Conservation (phyloP, 1,140 invertebrate genomes). For the silkworm (Bombyx mori) region DNA sequence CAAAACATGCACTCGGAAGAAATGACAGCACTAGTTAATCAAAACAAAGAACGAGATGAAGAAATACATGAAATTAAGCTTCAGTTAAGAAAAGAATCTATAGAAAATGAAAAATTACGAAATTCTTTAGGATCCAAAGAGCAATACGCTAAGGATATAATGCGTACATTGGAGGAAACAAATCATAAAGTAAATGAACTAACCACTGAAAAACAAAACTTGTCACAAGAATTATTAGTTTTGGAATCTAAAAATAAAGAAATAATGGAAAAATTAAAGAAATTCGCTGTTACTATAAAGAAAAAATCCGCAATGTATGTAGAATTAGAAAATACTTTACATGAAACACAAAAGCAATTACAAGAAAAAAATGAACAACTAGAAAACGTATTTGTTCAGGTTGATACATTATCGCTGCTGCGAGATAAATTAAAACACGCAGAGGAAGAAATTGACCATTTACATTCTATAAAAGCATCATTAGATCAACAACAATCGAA, state of each 20-base stretch:
- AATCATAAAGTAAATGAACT: constrained; percentile 35
- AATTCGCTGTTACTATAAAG: constrained; percentile 81
- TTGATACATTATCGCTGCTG: constrained; percentile 41
- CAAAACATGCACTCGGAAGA: constrained; percentile 55
- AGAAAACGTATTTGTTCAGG: constrained; percentile 43
- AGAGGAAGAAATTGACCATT: constrained; percentile 44
- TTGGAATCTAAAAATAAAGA: constrained; percentile 71
- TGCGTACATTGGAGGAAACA: constrained; percentile 47
- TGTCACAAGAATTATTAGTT: constrained; percentile 34
- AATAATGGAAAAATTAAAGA: constrained; percentile 81
- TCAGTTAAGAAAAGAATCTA: constrained; percentile 65
- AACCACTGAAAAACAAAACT: constrained; percentile 30
- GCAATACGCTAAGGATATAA: constrained; percentile 30
- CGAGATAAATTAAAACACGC: constrained; percentile 52
- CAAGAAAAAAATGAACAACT: constrained; percentile 43
- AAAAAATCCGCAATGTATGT: constrained; percentile 76
- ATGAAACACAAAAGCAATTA: constrained; percentile 54
- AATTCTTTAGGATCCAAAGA: constrained; percentile 38
- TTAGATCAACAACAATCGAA: constrained; percentile 35
- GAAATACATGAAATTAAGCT: constrained; percentile 71
- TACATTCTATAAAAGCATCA: constrained; percentile 31
- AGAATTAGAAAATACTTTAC: constrained; percentile 75
- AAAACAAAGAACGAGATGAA: constrained; percentile 70
- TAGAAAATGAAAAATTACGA: constrained; percentile 60
- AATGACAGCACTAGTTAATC: constrained; percentile 47